These are phyloP conservation scores for Hemibagrus guttatus DNA, from an alignment of 2,797 vertebrate species.

Conservation along the genomic window DNA sequence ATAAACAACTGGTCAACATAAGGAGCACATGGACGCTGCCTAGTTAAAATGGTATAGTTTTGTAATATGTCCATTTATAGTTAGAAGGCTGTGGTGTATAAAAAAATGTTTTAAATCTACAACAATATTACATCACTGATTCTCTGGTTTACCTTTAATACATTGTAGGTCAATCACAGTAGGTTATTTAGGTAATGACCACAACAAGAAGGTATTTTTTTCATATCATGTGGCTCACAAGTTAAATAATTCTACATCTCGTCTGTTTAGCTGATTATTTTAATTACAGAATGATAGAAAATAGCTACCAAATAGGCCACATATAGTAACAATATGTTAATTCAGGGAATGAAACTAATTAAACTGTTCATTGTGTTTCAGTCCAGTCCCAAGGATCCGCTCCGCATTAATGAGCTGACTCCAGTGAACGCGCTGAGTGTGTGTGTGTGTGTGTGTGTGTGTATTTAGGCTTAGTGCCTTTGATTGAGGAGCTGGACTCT, in stretches of 20 bases:
- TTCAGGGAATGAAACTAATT: neutral
- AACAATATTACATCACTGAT: neutral
- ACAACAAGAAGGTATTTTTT: neutral
- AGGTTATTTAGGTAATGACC: neutral
- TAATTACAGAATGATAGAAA: neutral
- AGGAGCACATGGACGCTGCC: neutral
- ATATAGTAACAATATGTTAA: neutral
- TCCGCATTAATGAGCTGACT: conserved; percentile 53
- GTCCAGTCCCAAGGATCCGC: conserved; percentile 55
- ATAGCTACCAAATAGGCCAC: too few species aligned
- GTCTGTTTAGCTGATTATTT: neutral
- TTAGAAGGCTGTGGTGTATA: neutral
- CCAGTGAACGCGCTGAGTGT: conserved; percentile 18
- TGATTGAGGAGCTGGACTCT: conserved; percentile 58
- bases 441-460: conserved; percentile 31
- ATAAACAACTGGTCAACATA: neutral
- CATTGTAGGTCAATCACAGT: neutral
- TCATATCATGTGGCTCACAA: neutral
- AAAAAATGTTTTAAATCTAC: neutral
- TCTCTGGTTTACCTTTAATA: neutral
- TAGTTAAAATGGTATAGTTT: too few species aligned
- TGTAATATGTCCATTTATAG: neutral
- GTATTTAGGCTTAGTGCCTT: conserved; percentile 59
- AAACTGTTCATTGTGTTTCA: neutral
- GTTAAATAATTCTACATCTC: neutral